Base-by-base conservation (phyloP, 2,113 vertebrate species). In the Malurus cyaneus region DNA sequence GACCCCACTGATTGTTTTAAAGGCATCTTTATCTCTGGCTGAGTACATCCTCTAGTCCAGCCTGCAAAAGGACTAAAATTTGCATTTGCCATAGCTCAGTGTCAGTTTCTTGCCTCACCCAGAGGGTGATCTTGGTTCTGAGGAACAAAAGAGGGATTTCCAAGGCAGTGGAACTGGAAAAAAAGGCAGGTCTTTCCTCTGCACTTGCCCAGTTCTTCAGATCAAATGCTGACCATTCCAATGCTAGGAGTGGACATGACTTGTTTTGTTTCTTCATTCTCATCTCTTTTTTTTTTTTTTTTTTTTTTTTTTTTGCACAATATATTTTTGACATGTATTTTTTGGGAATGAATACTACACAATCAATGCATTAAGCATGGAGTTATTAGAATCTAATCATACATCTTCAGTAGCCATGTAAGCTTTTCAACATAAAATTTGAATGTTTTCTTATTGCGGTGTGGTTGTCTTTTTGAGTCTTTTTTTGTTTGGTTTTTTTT, bases 1-100 rank as follows among this genome's bases (percentile, higher is more conserved):
- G 19, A 6, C 6, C 11, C 25, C 41, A 18, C 25, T 26, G 47
- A 18, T 47, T 41, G 9, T 31, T 20, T 47, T 21, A 34, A 57
- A 69, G 41, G 14, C 21, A 60, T 24, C 9, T 66, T 66, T 67
- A 16, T 25, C 29, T 2, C 24, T 53, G 25, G 7, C 17, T 47
- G 20, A 29, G 4, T 20, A 15, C 4, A 8, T 14, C 14, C 41
- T 31, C 0, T 0, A 54, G 46, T n/a, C 46, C 23, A 18, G 9
- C 19, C 23, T 34, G 19, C 47, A 29, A 13, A 8, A 60, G 39
- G 9, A 53, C 8, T 46, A 21, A 54, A 74, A 61, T 26, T 61
- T 67, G 81, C 4, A 29, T 60, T 61, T 67, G 9, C 6, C 17
- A 6, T 8, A 31, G 41, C 6, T 56, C 49, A 52, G 17, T 57